Conservation (phyloP, 1,140 invertebrate species). For the Drosophila bipectinata region DNA sequence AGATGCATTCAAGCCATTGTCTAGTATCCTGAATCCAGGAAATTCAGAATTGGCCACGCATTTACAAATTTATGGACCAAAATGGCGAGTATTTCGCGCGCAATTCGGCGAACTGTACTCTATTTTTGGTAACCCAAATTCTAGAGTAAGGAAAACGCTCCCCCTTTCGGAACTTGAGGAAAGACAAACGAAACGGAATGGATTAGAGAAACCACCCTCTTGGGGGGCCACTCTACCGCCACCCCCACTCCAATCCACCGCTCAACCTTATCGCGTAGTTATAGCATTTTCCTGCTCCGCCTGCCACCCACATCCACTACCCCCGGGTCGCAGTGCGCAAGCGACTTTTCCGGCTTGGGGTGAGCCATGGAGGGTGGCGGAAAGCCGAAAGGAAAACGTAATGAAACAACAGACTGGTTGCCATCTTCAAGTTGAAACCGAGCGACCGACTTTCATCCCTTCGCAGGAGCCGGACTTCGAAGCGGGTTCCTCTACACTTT, state of each 20-base stretch:
- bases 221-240: not conserved
- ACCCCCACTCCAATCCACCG: not conserved
- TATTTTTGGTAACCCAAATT: conserved; percentile 34
- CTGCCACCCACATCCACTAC: conserved; percentile 5
- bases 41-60: conserved; percentile 29
- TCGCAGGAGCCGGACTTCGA: conserved; percentile 37
- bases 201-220: conserved; percentile 38
- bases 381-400: conserved; percentile 31
- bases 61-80: conserved; percentile 38
- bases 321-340: conserved; percentile 32
- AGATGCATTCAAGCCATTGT: conserved; percentile 18
- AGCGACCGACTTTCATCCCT: conserved; percentile 69
- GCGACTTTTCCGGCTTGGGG: conserved; percentile 37
- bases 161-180: not conserved
- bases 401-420: conserved; percentile 60
- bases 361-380: not conserved
- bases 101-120: conserved; percentile 37
- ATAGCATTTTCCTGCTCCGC: conserved; percentile 35
- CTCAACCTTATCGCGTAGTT: conserved; percentile 34
- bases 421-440: conserved; percentile 63
- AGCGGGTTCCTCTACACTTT: conserved; percentile 56
- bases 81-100: conserved; percentile 53
- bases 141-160: conserved; percentile 14
- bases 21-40: conserved; percentile 19
- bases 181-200: conserved; percentile 13